phyloP scores from a whole-genome alignment of 2,113 vertebrate species.

The Dromiciops gliroides region DNA sequence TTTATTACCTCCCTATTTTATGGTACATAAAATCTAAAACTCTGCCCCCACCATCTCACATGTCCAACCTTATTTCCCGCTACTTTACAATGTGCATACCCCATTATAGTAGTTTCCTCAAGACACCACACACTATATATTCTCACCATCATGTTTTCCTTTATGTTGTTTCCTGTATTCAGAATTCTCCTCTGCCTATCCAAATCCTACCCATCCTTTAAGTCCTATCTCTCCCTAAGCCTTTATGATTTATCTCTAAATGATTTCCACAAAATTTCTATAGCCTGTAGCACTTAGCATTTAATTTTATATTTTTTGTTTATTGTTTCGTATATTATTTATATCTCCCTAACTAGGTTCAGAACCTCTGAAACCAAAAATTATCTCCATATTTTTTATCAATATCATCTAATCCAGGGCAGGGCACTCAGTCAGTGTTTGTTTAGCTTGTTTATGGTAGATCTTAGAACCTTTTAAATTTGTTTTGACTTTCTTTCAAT shows the following conservation, averaged over 20 bases:
- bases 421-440: not conserved
- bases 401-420: not conserved
- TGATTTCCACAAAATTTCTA: no score
- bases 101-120: not conserved
- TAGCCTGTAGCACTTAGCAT: no score
- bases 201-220: not conserved
- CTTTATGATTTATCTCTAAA: not conserved
- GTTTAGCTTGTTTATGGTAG: not conserved
- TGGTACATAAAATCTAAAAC: not conserved
- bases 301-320: not conserved
- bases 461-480: conserved; percentile 2
- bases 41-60: not conserved
- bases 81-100: not conserved
- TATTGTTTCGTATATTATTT: not conserved
- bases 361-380: not conserved
- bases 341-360: not conserved
- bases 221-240: not conserved
- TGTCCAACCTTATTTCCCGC: not conserved
- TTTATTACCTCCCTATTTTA: not conserved
- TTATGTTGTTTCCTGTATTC: not conserved
- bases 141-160: not conserved
- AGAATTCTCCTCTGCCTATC: not conserved
- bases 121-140: not conserved
- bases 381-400: conserved; percentile 7
- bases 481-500: not conserved